Evolutionary conservation across 2,797 vertebrate species (phyloP).

Genomic region (Hydrophis major): DNA sequence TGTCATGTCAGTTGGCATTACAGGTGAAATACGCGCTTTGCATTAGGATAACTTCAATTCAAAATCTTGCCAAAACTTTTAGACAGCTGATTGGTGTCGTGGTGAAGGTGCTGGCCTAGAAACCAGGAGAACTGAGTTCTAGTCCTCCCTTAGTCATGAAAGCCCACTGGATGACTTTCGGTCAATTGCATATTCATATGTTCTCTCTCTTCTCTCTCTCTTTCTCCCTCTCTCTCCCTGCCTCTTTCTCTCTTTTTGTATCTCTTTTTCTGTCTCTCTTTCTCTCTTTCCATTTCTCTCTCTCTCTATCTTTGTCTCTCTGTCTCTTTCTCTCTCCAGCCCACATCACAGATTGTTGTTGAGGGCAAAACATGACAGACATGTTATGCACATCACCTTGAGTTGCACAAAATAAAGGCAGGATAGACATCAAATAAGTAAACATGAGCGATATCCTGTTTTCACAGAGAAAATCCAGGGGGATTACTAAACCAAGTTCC

Average conservation of each 20-base stretch:
- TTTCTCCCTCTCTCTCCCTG: too few species aligned
- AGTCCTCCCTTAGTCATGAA: background rate
- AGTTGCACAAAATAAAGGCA: background rate
- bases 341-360: background rate
- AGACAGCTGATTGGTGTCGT: background rate
- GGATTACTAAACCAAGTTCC: background rate
- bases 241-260: too few species aligned
- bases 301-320: too few species aligned
- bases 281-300: too few species aligned
- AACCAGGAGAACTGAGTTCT: background rate
- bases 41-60: background rate
- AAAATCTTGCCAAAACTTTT: background rate
- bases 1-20: background rate
- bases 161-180: background rate
- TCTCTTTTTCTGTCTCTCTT: too few species aligned
- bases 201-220: too few species aligned
- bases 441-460: background rate
- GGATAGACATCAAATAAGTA: background rate
- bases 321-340: background rate
- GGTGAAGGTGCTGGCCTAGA: background rate
- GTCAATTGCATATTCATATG: background rate
- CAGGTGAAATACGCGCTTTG: background rate
- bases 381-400: background rate
- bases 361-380: background rate
- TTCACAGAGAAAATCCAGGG: background rate